Base-by-base conservation (phyloP, 2,113 vertebrate species). In the Strix uralensis region DNA sequence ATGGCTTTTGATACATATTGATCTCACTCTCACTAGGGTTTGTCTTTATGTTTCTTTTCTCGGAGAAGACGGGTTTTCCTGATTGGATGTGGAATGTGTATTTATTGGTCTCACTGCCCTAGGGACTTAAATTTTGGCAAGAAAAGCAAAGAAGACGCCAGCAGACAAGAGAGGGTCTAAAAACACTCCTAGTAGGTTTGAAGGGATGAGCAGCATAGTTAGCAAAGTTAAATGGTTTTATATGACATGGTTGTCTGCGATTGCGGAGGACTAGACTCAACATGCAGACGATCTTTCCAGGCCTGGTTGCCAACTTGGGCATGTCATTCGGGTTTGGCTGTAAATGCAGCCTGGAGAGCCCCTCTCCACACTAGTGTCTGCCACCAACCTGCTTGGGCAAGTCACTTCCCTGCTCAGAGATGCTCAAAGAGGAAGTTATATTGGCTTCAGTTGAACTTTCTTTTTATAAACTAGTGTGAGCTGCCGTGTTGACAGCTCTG, bases 321-420 rank as follows among this genome's bases (percentile, higher is more conserved):
- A 96, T 78, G 95, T 93, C 81, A n/a, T 52, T 66, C 0, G 2
- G 67, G 71, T 92, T 96, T 1, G 8, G 88, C 82, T 88, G 70
- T 16, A 11, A 85, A 62, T 9, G 67, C 94, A 95, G 59, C 85
- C 74, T 42, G 42, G 75, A 97, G 94, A 96, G 62, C 86, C 88
- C 82, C 90, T 94, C 85, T 95, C 62, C 38, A 21, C 0, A 0
- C 46, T 15, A 5, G 15, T 58, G 90, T 90, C 88, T 97, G 85
- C 85, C 75, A 90, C 79, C 85, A 86, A 40, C 94, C 90, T 96
- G 96, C 96, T 94, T n/a, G 71, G 96, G 82, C 96, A 96, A 96
- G 95, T 95, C 59, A 42, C 38, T 80, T 81, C 55, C 79, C 71
- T 69, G 90, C 85, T 93, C 82, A 42, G 75, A 95, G 92, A 83